Evolutionary conservation across 1,140 invertebrate genomes (phyloP).

Genomic region (Drosophila burlai): DNA sequence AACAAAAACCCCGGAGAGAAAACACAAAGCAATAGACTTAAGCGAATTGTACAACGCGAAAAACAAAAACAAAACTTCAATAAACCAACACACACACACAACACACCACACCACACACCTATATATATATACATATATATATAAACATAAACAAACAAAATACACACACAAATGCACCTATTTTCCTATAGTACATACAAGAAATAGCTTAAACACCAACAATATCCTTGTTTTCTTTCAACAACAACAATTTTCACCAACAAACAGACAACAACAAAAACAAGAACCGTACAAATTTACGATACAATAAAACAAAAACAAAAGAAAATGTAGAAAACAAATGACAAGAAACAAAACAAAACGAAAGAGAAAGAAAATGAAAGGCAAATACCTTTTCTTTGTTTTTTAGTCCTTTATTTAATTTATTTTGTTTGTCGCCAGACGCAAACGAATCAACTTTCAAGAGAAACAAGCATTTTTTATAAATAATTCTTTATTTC

Average conservation of each 20-base stretch:
- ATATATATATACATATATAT: neutral
- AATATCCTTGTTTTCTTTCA: constrained; percentile 38
- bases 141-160: constrained; percentile 48
- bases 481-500: constrained; percentile 40
- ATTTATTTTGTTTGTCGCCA: constrained; percentile 61
- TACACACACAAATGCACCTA: constrained; percentile 55
- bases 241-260: constrained; percentile 33
- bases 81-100: constrained; percentile 58
- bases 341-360: constrained; percentile 40
- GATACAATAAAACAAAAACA: constrained; percentile 51
- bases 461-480: constrained; percentile 63
- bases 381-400: constrained; percentile 27
- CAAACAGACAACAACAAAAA: constrained; percentile 43
- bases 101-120: constrained; percentile 23
- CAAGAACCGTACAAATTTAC: constrained; percentile 79
- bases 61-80: constrained; percentile 49
- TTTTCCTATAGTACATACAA: constrained; percentile 75
- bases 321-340: constrained; percentile 31
- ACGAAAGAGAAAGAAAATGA: constrained; percentile 8
- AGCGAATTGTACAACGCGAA: constrained; percentile 63
- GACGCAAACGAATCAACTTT: constrained; percentile 28
- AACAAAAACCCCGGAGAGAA: constrained; percentile 38
- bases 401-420: constrained; percentile 46
- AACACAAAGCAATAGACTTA: constrained; percentile 72
- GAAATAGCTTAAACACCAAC: constrained; percentile 38